Evolutionary conservation across 2,797 vertebrate species (phyloP).

Genomic region (Menidia menidia): DNA sequence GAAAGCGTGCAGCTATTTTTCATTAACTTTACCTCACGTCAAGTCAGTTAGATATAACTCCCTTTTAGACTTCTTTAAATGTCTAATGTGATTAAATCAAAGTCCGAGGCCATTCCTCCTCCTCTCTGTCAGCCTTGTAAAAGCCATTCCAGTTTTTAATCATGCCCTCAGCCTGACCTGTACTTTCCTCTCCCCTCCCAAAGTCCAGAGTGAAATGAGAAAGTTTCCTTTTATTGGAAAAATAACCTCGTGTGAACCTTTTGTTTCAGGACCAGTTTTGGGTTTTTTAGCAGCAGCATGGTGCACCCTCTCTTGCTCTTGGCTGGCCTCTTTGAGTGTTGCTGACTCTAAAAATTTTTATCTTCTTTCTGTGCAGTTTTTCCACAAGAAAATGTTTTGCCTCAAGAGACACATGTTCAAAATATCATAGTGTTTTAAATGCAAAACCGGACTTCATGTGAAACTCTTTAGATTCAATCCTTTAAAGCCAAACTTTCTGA

Average conservation of each 20-base stretch:
- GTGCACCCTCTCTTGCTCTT: constrained; percentile 15
- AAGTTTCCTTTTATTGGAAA: constrained; percentile 7
- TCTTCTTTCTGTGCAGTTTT: constrained; percentile 5
- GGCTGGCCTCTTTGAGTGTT: constrained; percentile 7
- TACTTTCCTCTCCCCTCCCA: constrained; percentile 10
- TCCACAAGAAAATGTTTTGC: constrained; percentile 29
- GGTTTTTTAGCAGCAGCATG: neutral
- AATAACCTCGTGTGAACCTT: constrained; percentile 11
- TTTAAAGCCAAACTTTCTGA: constrained; percentile 10
- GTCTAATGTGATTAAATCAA: constrained; percentile 21
- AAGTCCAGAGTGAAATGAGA: constrained; percentile 10
- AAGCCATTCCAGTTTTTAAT: constrained; percentile 37
- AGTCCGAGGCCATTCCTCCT: neutral
- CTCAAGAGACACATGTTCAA: constrained; percentile 25
- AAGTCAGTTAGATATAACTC: too few species aligned
- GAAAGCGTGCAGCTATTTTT: constrained; percentile 9
- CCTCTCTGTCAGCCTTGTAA: constrained; percentile 18
- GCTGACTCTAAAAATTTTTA: neutral
- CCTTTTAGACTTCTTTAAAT: constrained; percentile 2
- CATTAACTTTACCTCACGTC: neutral
- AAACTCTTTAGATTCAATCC: constrained; percentile 50
- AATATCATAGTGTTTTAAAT: constrained; percentile 37
- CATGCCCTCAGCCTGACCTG: constrained; percentile 26
- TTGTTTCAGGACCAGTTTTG: constrained; percentile 4
- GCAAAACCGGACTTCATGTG: constrained; percentile 40